Conservation (phyloP, 1,140 invertebrate genomes). For the Brachionus plicatilis region DNA sequence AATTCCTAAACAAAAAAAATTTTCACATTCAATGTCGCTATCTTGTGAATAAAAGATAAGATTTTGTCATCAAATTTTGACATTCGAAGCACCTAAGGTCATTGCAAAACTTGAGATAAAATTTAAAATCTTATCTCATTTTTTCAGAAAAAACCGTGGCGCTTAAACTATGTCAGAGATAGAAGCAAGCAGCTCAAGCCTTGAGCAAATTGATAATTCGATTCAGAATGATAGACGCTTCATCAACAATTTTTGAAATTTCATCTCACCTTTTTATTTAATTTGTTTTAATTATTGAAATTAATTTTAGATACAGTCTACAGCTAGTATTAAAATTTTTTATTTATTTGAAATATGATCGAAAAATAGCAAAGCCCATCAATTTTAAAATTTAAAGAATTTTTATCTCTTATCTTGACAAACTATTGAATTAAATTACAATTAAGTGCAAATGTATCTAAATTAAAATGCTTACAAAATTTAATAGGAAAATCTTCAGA, state of each 20-base stretch:
- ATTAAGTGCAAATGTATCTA: neutral
- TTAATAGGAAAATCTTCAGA: constrained; percentile 12
- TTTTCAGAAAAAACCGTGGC: neutral
- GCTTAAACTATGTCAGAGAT: neutral
- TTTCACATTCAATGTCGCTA: neutral
- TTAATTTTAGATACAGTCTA: neutral
- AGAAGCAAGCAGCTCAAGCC: neutral
- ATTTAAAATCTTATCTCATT: neutral
- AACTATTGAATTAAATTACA: constrained; percentile 16
- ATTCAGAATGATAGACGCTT: neutral
- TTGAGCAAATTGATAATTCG: neutral
- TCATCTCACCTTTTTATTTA: neutral
- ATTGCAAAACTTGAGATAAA: neutral
- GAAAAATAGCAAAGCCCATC: neutral
- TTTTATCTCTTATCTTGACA: neutral
- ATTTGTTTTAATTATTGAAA: neutral
- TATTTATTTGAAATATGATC: neutral
- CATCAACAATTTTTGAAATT: neutral
- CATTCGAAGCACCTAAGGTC: neutral
- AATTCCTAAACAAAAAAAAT: neutral
- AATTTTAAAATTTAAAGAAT: neutral
- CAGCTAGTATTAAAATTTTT: neutral
- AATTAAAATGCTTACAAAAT: neutral
- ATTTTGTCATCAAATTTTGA: neutral
- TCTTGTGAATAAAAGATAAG: neutral